A percentile compares a stretch with the other conserved stretches of the same genome.
Evolutionary conservation across 2,113 vertebrate species (phyloP).

Genomic region (Antennarius striatus): DNA sequence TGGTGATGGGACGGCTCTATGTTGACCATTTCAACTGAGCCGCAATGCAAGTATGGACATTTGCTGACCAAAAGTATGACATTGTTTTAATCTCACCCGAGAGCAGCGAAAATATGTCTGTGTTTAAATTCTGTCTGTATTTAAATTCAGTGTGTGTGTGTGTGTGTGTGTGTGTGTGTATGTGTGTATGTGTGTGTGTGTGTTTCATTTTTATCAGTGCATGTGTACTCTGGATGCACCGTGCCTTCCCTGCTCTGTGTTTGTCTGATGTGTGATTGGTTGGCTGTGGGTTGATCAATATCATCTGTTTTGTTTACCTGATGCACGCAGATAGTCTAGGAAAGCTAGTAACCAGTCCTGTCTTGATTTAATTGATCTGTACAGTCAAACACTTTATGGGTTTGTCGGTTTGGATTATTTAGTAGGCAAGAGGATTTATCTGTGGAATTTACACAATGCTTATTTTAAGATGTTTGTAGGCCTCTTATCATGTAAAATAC

Average conservation of each 20-base stretch:
- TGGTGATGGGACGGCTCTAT: constrained; percentile 38
- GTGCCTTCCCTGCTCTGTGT: neutral
- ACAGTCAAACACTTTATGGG: too few relatives aligned
- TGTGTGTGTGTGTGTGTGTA: too few relatives aligned
- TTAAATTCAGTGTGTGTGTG: neutral
- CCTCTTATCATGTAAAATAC: too few relatives aligned
- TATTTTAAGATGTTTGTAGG: too few relatives aligned
- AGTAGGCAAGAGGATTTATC: too few relatives aligned
- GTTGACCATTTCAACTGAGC: constrained; percentile 21
- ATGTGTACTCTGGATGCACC: constrained; percentile 45
- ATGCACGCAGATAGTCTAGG: constrained; percentile 8
- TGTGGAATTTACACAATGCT: too few relatives aligned
- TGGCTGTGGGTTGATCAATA: constrained; percentile 21
- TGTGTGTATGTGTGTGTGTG: too few relatives aligned
- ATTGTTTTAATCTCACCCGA: constrained; percentile 7
- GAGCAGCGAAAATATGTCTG: neutral
- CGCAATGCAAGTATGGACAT: neutral
- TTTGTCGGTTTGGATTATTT: too few relatives aligned
- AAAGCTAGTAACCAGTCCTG: neutral
- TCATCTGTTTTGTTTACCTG: constrained; percentile 55
- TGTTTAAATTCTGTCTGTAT: neutral
- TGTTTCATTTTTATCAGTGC: constrained; percentile 50
- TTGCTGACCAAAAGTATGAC: constrained; percentile 19
- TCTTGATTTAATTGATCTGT: too few relatives aligned
- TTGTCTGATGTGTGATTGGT: constrained; percentile 53